A percentile compares a stretch with the other conserved stretches of the same genome.
These are phyloP conservation scores for Incurvaria masculella DNA, from an alignment of 2,888 invertebrate genomes.

Conservation along the genomic window DNA sequence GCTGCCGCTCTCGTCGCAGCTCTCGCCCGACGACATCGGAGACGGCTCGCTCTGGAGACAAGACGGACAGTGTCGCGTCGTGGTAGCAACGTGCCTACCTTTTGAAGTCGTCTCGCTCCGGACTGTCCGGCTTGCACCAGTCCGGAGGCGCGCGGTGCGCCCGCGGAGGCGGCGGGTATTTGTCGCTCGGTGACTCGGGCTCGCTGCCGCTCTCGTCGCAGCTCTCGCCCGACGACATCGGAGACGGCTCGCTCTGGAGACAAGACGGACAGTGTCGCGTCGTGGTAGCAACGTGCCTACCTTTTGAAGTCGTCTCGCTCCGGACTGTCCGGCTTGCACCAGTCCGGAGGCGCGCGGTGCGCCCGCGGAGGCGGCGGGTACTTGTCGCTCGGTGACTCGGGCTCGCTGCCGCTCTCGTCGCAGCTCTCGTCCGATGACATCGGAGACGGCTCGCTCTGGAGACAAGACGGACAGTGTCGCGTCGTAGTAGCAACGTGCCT, in stretches of 20 bases:
- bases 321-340: constrained; percentile 30
- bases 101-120: neutral
- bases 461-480: no score
- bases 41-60: neutral
- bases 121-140: constrained; percentile 32
- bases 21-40: constrained; percentile 49
- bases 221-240: constrained; percentile 49
- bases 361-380: constrained; percentile 24
- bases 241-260: constrained; percentile 13
- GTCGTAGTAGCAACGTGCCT: no score
- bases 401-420: constrained; percentile 51
- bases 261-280: no score
- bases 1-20: constrained; percentile 51
- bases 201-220: constrained; percentile 53
- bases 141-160: constrained; percentile 23
- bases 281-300: no score
- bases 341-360: constrained; percentile 25
- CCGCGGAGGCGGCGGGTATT: constrained; percentile 26
- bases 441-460: constrained; percentile 18
- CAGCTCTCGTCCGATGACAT: constrained; percentile 51
- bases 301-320: neutral
- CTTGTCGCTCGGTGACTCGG: constrained; percentile 47
- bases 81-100: no score
- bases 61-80: no score
- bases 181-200: constrained; percentile 46